These are phyloP conservation scores for Bufo gargarizans DNA, from an alignment of 2,113 vertebrate species.

Conservation along the genomic window DNA sequence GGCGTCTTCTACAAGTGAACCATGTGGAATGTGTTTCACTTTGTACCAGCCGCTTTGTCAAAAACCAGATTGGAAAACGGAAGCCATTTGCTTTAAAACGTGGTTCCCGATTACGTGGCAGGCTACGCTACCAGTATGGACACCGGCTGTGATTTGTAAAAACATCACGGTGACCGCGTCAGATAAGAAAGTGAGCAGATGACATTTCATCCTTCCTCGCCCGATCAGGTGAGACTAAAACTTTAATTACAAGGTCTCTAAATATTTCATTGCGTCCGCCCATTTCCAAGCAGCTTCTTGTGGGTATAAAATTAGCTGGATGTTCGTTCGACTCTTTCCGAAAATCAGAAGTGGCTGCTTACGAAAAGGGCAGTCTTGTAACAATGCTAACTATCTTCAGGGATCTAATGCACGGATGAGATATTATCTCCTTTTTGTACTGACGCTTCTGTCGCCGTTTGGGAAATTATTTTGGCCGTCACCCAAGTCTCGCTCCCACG, in stretches of 20 bases:
- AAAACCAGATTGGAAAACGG: too few species aligned
- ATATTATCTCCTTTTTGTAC: slow-evolving; percentile 10
- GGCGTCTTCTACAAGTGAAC: too few species aligned
- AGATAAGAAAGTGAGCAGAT: slow-evolving; percentile 25
- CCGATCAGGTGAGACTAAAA: slow-evolving; percentile 39
- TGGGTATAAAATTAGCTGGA: neutral
- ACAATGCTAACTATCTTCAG: slow-evolving; percentile 10
- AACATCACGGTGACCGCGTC: neutral
- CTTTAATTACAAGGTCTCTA: slow-evolving; percentile 54
- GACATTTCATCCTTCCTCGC: slow-evolving; percentile 29
- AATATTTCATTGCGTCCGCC: slow-evolving; percentile 23
- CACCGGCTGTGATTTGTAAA: neutral
- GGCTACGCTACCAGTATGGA: neutral
- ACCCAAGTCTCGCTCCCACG: slow-evolving; percentile 12
- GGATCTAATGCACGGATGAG: neutral
- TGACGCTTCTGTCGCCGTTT: slow-evolving; percentile 19
- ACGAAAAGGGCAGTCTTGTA: neutral
- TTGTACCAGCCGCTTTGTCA: too few species aligned
- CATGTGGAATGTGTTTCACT: too few species aligned
- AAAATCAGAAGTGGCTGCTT: neutral
- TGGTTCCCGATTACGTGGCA: neutral
- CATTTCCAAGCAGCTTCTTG: neutral
- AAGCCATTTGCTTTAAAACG: too few species aligned
- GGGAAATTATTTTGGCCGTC: slow-evolving; percentile 24
- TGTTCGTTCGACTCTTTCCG: neutral